Base-by-base conservation (phyloP, 2,888 invertebrate species). In the Mythimna ferrago region DNA sequence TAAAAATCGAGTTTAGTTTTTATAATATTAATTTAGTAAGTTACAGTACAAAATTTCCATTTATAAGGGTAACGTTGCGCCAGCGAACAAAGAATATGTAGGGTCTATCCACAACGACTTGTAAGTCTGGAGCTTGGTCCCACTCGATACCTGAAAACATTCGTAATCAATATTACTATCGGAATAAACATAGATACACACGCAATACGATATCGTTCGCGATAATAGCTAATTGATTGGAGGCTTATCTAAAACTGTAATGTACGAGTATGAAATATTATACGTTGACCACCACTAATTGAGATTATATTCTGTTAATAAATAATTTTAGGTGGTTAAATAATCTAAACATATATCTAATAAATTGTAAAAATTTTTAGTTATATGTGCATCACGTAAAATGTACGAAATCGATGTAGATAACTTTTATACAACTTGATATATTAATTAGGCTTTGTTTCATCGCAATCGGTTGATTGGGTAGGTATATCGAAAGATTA, bases 71-170 rank as follows among this genome's bases (percentile, higher is more conserved):
- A 14, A 94, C 73, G 71, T 94, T 94, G 44, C 89, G 90, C 95
- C 95, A 96, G 19, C 94, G 93, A n/a, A 96, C 94, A 78, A 91
- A 96, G 81, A 94, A 96, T 61, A 94, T 81, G 79, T 96, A 95
- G 0, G 96, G 96, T 26, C 93, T 91, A 76, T 96, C 92, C 11
- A 94, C 87, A 3, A 92, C 71, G 32, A 94, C 56, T 71, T 92
- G 89, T 63, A 90, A 77, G n/a, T 94, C 91, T 5, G 96, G 94
- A 7, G 88, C 63, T 66, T 90, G 89, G 71, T 95, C 96, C 96
- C 96, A 96, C 75, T 95, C 94, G n/a, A 96, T 88, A 65, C 96
- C 96, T 96, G 90, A 21, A 89, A 91, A 74, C 21, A 83, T 64
- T 70, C 21, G 61, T 68, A 77, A 71, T 71, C 41, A 67, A 75